These are phyloP conservation scores for Bathynomus jamesi DNA, from an alignment of 1,140 invertebrate species.

Conservation along the genomic window DNA sequence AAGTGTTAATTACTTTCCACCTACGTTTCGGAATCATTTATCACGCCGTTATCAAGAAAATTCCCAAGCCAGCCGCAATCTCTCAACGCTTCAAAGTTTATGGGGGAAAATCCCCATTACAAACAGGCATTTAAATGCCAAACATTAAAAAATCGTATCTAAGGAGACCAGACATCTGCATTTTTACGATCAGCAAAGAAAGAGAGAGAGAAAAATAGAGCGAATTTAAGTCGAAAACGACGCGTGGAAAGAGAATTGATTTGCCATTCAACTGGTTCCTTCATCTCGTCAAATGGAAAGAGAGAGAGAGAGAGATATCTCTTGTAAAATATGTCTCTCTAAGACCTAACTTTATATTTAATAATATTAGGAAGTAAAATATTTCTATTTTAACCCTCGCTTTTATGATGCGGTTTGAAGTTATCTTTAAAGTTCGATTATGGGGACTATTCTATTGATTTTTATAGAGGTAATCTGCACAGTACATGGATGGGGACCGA, in stretches of 20 bases:
- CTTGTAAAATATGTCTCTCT: background rate
- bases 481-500: too few relatives aligned
- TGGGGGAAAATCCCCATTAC: background rate
- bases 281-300: background rate
- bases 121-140: conserved; percentile 1
- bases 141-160: conserved; percentile 1
- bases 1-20: background rate
- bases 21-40: background rate
- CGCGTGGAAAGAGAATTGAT: background rate
- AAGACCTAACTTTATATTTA: background rate
- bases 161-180: background rate
- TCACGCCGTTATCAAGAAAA: background rate
- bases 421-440: too few relatives aligned
- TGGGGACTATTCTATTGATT: too few relatives aligned
- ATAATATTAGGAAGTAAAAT: background rate
- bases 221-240: background rate
- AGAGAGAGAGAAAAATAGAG: background rate
- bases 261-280: background rate
- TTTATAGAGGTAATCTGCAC: too few relatives aligned
- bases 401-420: too few relatives aligned
- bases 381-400: too few relatives aligned
- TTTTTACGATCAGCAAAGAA: background rate
- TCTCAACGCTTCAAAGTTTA: background rate
- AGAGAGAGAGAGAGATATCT: background rate
- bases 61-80: background rate